Base-by-base conservation (phyloP, 2,888 invertebrate species). In the Mesochorus sp. region DNA sequence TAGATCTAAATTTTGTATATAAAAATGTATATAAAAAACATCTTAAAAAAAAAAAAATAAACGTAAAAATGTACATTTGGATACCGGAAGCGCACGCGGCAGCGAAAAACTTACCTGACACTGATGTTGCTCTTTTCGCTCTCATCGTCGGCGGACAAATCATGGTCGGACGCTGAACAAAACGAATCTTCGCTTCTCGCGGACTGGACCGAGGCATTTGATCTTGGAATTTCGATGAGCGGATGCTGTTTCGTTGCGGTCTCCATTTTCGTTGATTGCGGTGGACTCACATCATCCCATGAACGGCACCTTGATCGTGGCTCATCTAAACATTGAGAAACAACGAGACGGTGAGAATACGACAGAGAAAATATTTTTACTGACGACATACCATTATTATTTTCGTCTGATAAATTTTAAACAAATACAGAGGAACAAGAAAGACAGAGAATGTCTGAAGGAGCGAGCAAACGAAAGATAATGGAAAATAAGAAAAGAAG, bases 301-400 rank as follows among this genome's bases (percentile, higher is more conserved):
- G 95, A 94, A 91, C 95, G 95, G 80, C 95, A 94, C 90, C 94
- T 94, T 91, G 95, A 92, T 92, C 94, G 95, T 88, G 95, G 95
- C 92, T 96, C 96, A 95, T 96, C 96, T 96, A 17, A 92, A 81
- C 49, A 79, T 72, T 68, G n/a, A n/a, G n/a, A n/a, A n/a, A 70
- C 49, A 37, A 3, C 61, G 53, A 66, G 10, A 3, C 17, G 31
- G n/a, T 12, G 12, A 12, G 39, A 39, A 39, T 12, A 39, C 14
- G n/a, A n/a, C 6, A 39, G 14, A 12, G 14, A 37, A 37, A 37
- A 6, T n/a, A 12, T n/a, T 10, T 37, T 37, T 37, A 2, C 8
- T 37, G 1, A 6, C 2, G 8, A 37, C 37, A 37, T n/a, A 37
- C 1, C 1, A n/a, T 37, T 2, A 2, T 37, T 6, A n/a, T 37